Conservation (phyloP, 2,113 vertebrate genomes). For the Carassius auratus region DNA sequence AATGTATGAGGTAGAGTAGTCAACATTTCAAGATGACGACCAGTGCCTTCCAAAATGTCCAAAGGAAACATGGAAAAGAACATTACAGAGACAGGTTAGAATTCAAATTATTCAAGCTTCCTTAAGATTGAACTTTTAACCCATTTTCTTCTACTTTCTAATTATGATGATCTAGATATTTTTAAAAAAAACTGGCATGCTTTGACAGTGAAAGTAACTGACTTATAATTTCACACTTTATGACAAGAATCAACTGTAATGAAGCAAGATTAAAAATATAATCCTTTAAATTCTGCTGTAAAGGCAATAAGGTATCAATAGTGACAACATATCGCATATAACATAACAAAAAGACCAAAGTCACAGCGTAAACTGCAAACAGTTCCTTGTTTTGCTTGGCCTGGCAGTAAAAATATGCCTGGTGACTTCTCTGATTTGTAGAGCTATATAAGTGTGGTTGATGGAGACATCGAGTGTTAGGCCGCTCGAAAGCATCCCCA, state of each 20-base stretch:
- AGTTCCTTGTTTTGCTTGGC: neutral
- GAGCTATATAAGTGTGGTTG: slow-evolving; percentile 27
- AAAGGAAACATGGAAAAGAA: neutral
- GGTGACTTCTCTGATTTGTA: slow-evolving; percentile 31
- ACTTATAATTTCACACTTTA: neutral
- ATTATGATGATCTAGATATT: neutral
- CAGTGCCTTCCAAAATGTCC: neutral
- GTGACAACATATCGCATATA: neutral
- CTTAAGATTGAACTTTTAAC: neutral
- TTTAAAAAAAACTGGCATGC: neutral
- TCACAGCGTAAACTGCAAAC: neutral
- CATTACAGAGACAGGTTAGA: neutral
- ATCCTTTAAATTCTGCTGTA: neutral
- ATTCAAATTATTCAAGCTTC: neutral
- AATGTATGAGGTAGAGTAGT: slow-evolving; percentile 16
- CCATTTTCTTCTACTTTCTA: neutral
- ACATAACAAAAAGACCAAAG: neutral
- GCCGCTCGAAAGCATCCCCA: neutral
- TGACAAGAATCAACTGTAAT: neutral
- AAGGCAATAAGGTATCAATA: neutral
- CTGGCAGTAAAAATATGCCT: slow-evolving; percentile 19
- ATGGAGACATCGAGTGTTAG: slow-evolving; percentile 14
- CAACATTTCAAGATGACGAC: neutral
- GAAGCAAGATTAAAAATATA: neutral
- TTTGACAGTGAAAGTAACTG: neutral